These are phyloP conservation scores for Melanophora roralis DNA, from an alignment of 2,888 invertebrate species.

Conservation along the genomic window DNA sequence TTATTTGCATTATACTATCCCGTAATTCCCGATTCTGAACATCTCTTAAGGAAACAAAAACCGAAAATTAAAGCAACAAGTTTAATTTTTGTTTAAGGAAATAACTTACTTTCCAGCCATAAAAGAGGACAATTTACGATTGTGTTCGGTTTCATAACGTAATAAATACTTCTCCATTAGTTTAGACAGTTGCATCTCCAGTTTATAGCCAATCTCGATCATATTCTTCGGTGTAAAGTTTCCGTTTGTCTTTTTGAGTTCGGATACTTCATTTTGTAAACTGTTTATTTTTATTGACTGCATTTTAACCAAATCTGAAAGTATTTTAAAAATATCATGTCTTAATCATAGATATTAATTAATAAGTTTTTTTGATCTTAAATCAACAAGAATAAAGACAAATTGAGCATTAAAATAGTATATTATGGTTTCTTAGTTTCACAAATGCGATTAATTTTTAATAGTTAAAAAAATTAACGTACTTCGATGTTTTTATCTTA, in stretches of 20 bases:
- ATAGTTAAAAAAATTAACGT: too few relatives aligned
- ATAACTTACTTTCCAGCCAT: conserved; percentile 71
- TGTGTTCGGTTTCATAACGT: conserved; percentile 75
- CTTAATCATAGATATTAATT: too few relatives aligned
- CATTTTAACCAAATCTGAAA: conserved; percentile 77
- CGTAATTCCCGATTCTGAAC: conserved; percentile 78
- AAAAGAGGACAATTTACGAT: conserved; percentile 73
- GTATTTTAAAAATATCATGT: background rate
- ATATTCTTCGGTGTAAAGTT: conserved; percentile 67
- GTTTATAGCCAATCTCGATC: conserved; percentile 72
- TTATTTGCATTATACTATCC: conserved; percentile 78
- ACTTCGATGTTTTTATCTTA: too few relatives aligned
- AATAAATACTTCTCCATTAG: conserved; percentile 76
- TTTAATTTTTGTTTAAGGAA: too few relatives aligned
- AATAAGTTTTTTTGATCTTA: too few relatives aligned
- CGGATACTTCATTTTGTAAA: conserved; percentile 76
- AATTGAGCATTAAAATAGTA: too few relatives aligned
- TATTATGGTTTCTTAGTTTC: too few relatives aligned
- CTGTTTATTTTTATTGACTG: conserved; percentile 78
- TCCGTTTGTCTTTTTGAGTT: conserved; percentile 68
- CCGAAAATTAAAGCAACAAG: background rate
- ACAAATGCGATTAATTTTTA: too few relatives aligned
- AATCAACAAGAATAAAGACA: too few relatives aligned
- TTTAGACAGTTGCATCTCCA: conserved; percentile 75
- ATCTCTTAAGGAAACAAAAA: conserved; percentile 71